Base-by-base conservation (phyloP, 2,113 vertebrate species). In the Labeo rohita region DNA sequence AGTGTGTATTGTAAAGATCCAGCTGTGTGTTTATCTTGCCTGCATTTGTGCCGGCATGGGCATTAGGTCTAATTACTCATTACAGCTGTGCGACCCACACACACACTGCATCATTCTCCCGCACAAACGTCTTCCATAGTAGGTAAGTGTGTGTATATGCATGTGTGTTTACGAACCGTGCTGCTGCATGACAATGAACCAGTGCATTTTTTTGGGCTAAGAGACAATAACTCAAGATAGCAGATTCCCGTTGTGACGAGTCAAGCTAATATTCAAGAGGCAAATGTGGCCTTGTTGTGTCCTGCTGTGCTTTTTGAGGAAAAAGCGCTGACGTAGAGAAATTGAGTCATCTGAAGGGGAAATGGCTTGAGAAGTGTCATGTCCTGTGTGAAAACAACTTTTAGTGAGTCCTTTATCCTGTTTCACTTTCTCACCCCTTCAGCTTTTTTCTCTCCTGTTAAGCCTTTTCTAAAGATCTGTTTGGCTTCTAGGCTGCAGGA, bases 231-330 rank as follows among this genome's bases (percentile, higher is more conserved):
- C 70, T n/a, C 47, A 39, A 70, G 28, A 73, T 50, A 45, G 81
- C 65, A 73, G 50, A 59, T 73, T 56, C 68, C 59, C 65, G 85
- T 80, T 80, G 66, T 34, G 86, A 81, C 34, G 59, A 80, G 66
- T 18, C 76, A 50, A 50, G 43, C 65, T 78, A 65, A 75, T 23
- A 28, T 82, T 82, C 15, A 8, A 74, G 28, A 52, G 78, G 59
- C 45, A 76, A 82, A 82, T 78, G 72, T 85, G 73, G 39, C 86
- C 50, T 83, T 81, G 70, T 86, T 80, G 79, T 79, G 84, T 84
- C 84, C 86, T 88, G 63, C 87, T 72, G 90, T 76, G 83, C 85
- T 80, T 90, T 89, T 83, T 50, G 23, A 18, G 84, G 56, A 73
- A 43, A 86, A 89, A 76, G 9, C 36, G 80, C 83, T 86, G 84